Percentiles rank a stretch among this genome's conserved stretches.
Evolutionary conservation across 53 echinoderm and acorn worm species (phyloP).

Genomic region (Holothuria scabra): DNA sequence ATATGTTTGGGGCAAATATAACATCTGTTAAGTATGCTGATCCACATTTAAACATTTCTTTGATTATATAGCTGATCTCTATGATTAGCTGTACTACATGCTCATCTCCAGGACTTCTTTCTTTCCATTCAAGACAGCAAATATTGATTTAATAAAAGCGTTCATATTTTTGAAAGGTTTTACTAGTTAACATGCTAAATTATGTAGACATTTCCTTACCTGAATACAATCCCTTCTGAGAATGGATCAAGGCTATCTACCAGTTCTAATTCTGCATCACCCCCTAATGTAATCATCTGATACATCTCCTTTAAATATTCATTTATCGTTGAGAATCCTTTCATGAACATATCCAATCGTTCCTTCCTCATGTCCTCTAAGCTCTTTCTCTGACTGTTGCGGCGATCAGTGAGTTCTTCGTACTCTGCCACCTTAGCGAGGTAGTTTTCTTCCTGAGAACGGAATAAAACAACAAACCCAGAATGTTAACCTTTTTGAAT

Average conservation of each 20-base stretch:
- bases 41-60: too few relatives aligned
- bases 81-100: too few relatives aligned
- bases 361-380: slow-evolving; percentile 93
- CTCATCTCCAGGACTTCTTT: too few relatives aligned
- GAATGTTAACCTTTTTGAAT: too few relatives aligned
- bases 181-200: too few relatives aligned
- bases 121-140: too few relatives aligned
- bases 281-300: slow-evolving; percentile 98
- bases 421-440: slow-evolving; percentile 85
- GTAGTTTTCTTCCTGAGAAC: slow-evolving; percentile 87
- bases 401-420: slow-evolving; percentile 85
- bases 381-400: slow-evolving; percentile 75
- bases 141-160: too few relatives aligned
- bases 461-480: not conserved
- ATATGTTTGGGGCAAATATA: too few relatives aligned
- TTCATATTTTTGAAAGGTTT: too few relatives aligned
- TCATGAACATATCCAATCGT: slow-evolving; percentile 98
- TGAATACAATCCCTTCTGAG: slow-evolving; percentile 95
- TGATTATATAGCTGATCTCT: too few relatives aligned
- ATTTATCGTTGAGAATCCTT: slow-evolving; percentile 88
- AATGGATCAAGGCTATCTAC: slow-evolving; percentile 78
- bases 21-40: too few relatives aligned
- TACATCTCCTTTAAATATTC: slow-evolving; percentile 99
- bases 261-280: slow-evolving; percentile 83
- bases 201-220: slow-evolving; percentile 42